Conservation (phyloP, 2,797 vertebrate genomes). For the Acipenser transmontanus region DNA sequence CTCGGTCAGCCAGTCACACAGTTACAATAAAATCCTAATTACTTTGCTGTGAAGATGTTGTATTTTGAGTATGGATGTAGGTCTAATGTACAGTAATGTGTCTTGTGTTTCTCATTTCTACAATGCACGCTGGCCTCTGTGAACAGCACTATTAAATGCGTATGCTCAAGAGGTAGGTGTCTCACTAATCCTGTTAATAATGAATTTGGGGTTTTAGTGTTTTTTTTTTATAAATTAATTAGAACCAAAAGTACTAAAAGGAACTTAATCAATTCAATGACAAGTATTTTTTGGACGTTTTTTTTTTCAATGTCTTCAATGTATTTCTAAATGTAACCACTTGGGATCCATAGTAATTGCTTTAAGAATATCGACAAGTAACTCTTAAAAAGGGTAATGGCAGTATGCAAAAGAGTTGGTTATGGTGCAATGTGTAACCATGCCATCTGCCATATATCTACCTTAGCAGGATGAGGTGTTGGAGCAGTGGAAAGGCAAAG, state of each 20-base stretch:
- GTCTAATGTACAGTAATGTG: slow-evolving; percentile 20
- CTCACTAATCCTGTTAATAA: neutral
- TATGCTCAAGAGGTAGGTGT: slow-evolving; percentile 52
- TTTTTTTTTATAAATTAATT: neutral
- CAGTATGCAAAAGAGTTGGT: slow-evolving; percentile 35
- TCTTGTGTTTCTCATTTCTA: slow-evolving; percentile 21
- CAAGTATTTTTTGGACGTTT: neutral
- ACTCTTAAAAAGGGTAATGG: too few species aligned
- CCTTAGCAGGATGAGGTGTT: slow-evolving; percentile 60
- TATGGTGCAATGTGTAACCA: slow-evolving; percentile 13
- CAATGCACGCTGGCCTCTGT: slow-evolving; percentile 27
- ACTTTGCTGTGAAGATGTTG: neutral
- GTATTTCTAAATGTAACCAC: neutral
- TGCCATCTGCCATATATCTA: neutral
- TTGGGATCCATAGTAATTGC: too few species aligned
- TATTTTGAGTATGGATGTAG: neutral
- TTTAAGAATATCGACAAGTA: too few species aligned
- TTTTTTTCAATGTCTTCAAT: neutral
- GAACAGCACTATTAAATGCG: slow-evolving; percentile 41
- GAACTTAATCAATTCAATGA: neutral
- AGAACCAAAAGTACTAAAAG: slow-evolving; percentile 13
- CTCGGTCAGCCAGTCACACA: too few species aligned
- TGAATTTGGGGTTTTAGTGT: slow-evolving; percentile 1
- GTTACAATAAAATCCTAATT: neutral
- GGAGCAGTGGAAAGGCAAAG: slow-evolving; percentile 74